These are phyloP conservation scores for Parauchenoglanis punctatus DNA, from an alignment of 2,797 vertebrate species.

Conservation along the genomic window DNA sequence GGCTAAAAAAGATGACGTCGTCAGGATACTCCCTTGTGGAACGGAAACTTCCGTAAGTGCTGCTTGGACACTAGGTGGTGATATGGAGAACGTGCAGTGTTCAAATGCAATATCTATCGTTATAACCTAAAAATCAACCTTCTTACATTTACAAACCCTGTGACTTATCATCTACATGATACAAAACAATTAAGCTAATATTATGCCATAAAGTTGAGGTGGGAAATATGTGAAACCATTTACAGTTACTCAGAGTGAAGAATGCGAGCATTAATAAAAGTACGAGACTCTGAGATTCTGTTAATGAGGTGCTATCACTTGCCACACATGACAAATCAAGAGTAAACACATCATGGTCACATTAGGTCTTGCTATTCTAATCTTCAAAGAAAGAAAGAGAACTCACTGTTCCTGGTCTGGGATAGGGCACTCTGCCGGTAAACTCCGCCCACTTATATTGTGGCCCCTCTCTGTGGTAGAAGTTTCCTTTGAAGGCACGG, in stretches of 20 bases:
- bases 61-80: conserved; percentile 78
- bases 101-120: background rate
- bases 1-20: conserved; percentile 84
- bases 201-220: background rate
- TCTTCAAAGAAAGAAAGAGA: conserved; percentile 9
- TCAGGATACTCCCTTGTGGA: conserved; percentile 83
- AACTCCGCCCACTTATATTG: conserved; percentile 84
- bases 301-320: conserved; percentile 14
- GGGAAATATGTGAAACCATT: background rate
- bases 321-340: background rate
- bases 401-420: conserved; percentile 82
- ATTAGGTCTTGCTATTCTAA: background rate
- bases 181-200: background rate
- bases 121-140: background rate
- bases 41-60: conserved; percentile 79
- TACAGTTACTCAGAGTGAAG: background rate
- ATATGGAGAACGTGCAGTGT: background rate
- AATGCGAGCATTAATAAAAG: conserved; percentile 1
- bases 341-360: conserved; percentile 3
- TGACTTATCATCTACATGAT: background rate
- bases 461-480: conserved; percentile 81
- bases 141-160: background rate
- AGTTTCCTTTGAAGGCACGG: conserved; percentile 80
- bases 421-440: conserved; percentile 79
- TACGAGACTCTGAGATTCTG: background rate